These are phyloP conservation scores for Parapsyche elsis DNA, from an alignment of 1,140 invertebrate genomes.

Conservation along the genomic window DNA sequence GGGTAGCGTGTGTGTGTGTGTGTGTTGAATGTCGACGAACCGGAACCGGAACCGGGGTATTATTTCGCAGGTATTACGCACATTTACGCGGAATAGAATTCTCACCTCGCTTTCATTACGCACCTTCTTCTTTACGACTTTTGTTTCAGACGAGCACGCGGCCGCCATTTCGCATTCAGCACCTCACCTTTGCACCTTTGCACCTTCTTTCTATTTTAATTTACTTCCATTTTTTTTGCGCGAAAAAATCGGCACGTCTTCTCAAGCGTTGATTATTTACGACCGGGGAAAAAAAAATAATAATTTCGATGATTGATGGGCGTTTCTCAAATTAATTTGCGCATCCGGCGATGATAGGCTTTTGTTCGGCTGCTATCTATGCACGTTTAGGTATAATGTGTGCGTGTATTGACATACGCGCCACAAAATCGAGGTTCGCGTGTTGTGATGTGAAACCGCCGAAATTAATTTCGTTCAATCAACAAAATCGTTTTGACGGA, in stretches of 20 bases:
- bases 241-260: neutral
- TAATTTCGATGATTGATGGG: too few relatives aligned
- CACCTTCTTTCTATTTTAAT: constrained; percentile 14
- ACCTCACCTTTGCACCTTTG: neutral
- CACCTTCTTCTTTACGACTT: constrained; percentile 40
- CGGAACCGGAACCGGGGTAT: neutral
- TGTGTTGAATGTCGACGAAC: neutral
- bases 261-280: too few relatives aligned
- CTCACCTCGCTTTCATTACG: constrained; percentile 36
- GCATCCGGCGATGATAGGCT: neutral
- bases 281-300: too few relatives aligned
- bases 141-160: constrained; percentile 25
- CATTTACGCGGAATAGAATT: constrained; percentile 20
- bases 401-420: constrained; percentile 12
- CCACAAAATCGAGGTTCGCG: too few relatives aligned
- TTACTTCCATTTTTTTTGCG: constrained; percentile 1
- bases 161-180: neutral
- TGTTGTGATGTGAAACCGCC: too few relatives aligned
- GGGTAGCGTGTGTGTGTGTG: neutral
- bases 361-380: neutral
- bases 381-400: neutral
- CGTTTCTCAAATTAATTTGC: too few relatives aligned
- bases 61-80: neutral
- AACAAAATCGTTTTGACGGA: too few relatives aligned
- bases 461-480: too few relatives aligned